Base-by-base conservation (phyloP, 2,113 vertebrate genomes). In the Nibea coibor region DNA sequence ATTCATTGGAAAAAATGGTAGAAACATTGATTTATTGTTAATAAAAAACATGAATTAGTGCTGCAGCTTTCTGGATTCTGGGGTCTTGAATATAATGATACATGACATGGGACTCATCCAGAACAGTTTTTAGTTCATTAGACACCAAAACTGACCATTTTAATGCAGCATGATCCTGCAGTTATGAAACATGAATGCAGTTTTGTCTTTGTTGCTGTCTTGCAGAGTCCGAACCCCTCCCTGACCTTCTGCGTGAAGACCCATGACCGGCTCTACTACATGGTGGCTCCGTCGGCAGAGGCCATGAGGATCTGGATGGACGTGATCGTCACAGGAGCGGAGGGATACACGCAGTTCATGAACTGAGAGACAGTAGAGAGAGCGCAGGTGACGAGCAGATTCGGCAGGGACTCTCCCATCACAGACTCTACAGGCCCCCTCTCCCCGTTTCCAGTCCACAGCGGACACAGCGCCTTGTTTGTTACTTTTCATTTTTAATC, bases 261-360 rank as follows among this genome's bases (percentile, higher is more conserved):
- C 16, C 98, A 99, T 0, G 98, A 99, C 94, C 96, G 98, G 15
- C 95, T 99, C 0, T 99, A 99, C 95, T 99, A 95, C 92, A 93
- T 99, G 96, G 98, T 99, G 91, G 98, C 98, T 0, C 98, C 97
- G 0, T 96, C 98, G 0, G 95, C 97, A 0, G 98, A 99, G 87
- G 97, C 98, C 91, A 99, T 99, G 98, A 93, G 98, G 79, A 99
- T 99, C 86, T 99, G 98, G 98, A 99, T 99, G 98, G 98, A 99
- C 0, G 98, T 97, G 76, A 99, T 99, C 0, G 97, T 99, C 77
- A 99, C 98, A 0, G 98, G 98, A 17, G 97, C 98, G 0, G 98
- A 99, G 93, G 98, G 98, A 3, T 99, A 99, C 91, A 99, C 98
- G 0, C 98, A 99, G 93, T 99, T 99, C 93, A 95, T 97, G 94